phyloP scores from a whole-genome alignment of 2,113 vertebrate genomes.

The Empidonax alnorum region DNA sequence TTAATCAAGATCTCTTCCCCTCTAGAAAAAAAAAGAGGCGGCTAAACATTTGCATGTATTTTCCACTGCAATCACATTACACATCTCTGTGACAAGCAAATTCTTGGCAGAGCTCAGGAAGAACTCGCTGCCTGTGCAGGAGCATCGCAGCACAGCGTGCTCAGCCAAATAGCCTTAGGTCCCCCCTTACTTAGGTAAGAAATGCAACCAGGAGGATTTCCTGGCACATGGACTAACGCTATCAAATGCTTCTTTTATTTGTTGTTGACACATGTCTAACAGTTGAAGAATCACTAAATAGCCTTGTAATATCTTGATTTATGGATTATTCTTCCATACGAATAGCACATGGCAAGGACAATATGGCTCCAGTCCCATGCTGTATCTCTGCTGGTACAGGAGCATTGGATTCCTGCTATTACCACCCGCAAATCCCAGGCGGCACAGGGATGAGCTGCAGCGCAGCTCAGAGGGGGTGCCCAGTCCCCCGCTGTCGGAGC shows the following conservation, averaged over 20 bases:
- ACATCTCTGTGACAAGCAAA: constrained; percentile 29
- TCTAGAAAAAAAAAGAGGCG: background rate
- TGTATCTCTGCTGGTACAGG: background rate
- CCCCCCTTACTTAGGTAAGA: constrained; percentile 45
- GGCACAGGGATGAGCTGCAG: background rate
- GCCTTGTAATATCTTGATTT: constrained; percentile 67
- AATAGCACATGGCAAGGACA: constrained; percentile 7
- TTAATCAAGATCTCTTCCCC: constrained; percentile 67
- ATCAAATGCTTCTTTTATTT: constrained; percentile 60
- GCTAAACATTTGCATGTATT: constrained; percentile 29
- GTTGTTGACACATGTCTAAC: constrained; percentile 59
- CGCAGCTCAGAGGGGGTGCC: background rate
- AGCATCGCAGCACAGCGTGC: constrained; percentile 23
- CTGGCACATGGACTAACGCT: constrained; percentile 54
- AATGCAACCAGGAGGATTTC: constrained; percentile 51
- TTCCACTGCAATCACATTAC: constrained; percentile 19
- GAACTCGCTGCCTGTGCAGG: constrained; percentile 32
- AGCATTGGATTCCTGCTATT: background rate
- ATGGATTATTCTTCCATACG: constrained; percentile 33
- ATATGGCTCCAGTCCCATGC: background rate
- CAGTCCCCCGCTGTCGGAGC: rapidly evolving
- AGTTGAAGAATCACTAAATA: constrained; percentile 55
- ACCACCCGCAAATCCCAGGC: background rate
- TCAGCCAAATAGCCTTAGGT: constrained; percentile 69
- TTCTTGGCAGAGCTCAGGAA: constrained; percentile 51